These are phyloP conservation scores for Mungos mungo DNA, from an alignment of 2,113 vertebrate species.

Conservation along the genomic window DNA sequence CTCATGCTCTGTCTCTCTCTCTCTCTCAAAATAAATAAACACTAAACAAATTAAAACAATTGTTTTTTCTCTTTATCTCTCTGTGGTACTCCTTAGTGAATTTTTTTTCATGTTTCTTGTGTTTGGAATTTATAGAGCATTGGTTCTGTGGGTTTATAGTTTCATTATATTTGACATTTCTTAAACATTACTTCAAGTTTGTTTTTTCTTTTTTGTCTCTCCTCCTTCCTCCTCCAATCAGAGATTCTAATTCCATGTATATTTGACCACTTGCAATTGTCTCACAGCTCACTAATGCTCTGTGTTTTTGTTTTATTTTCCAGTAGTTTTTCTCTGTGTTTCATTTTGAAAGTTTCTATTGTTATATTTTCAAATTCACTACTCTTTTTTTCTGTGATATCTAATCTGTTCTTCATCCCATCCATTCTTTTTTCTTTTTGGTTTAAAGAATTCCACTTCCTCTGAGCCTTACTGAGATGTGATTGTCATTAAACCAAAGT, in stretches of 20 bases:
- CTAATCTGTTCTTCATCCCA: not conserved
- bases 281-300: not conserved
- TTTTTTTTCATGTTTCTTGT: not conserved
- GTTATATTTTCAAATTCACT: not conserved
- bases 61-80: not conserved
- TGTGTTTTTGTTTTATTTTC: not conserved
- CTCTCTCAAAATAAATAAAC: too few species aligned
- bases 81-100: not conserved
- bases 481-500: not conserved
- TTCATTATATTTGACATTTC: conserved; percentile 26
- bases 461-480: not conserved
- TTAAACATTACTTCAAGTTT: not conserved
- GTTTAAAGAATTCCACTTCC: not conserved
- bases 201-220: not conserved
- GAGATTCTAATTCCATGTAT: not conserved
- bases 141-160: not conserved
- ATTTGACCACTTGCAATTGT: not conserved
- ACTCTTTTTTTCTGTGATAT: not conserved
- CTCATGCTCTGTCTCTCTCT: too few species aligned
- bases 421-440: not conserved
- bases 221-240: not conserved
- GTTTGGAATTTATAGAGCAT: not conserved
- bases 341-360: not conserved
- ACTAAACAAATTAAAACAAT: too few species aligned
- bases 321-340: not conserved